These are phyloP conservation scores for Menidia menidia DNA, from an alignment of 2,797 vertebrate genomes.

Conservation along the genomic window DNA sequence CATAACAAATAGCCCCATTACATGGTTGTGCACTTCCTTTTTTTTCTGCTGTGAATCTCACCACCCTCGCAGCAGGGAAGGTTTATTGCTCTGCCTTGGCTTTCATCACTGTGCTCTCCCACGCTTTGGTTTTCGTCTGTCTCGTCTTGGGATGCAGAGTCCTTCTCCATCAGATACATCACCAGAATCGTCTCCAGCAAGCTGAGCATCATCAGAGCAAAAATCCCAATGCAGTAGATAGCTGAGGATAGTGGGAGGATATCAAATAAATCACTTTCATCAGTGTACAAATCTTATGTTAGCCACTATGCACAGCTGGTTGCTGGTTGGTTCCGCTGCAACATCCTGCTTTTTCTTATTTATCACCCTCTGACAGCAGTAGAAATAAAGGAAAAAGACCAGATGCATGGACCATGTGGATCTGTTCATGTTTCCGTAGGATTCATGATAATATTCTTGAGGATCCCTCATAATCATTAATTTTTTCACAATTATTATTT, in stretches of 20 bases:
- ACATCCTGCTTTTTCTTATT: no score
- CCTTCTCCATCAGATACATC: conserved; percentile 76
- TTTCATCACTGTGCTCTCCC: conserved; percentile 4
- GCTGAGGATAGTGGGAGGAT: conserved; percentile 59
- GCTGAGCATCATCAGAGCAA: conserved; percentile 81
- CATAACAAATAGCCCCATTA: not conserved
- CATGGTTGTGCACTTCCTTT: no score
- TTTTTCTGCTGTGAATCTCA: not conserved
- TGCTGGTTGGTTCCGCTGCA: no score
- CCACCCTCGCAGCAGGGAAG: conserved; percentile 21
- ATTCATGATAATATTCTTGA: not conserved
- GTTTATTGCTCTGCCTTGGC: not conserved
- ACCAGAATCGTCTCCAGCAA: conserved; percentile 83
- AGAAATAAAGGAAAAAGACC: not conserved
- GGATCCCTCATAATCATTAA: not conserved
- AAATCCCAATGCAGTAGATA: conserved; percentile 82
- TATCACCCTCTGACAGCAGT: no score
- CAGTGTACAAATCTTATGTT: not conserved
- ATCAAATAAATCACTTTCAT: not conserved
- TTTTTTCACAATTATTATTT: not conserved
- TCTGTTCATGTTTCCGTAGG: not conserved
- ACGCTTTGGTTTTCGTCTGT: not conserved
- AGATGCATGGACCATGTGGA: not conserved
- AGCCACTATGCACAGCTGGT: no score
- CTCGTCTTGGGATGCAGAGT: conserved; percentile 11